Conservation (phyloP, 2,888 invertebrate species). For the Oxystoma pomonae region DNA sequence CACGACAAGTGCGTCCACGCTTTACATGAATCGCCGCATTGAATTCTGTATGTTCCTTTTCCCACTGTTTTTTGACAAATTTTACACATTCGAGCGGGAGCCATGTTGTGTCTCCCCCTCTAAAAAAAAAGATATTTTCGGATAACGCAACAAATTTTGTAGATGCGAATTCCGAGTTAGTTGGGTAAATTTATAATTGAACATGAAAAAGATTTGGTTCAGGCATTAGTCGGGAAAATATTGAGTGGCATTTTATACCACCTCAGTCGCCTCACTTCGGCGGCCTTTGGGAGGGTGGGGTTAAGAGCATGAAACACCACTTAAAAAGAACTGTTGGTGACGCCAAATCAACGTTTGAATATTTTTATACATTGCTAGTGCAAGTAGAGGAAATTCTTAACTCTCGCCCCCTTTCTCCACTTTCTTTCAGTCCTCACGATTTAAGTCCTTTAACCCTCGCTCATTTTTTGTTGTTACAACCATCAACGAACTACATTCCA, state of each 20-base stretch:
- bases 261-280: slow-evolving; percentile 6
- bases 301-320: slow-evolving; percentile 4
- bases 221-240: no score
- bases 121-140: no score
- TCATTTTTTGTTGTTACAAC: no score
- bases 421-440: slow-evolving; percentile 5
- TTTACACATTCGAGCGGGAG: background rate
- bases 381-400: slow-evolving; percentile 9
- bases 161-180: no score
- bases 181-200: no score
- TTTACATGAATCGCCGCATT: background rate
- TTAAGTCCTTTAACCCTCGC: slow-evolving; percentile 3
- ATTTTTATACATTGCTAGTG: slow-evolving; percentile 1
- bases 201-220: no score
- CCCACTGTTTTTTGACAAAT: background rate
- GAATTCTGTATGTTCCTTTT: background rate
- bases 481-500: slow-evolving; percentile 14
- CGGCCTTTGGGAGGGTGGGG: slow-evolving; percentile 6
- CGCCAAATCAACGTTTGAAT: slow-evolving; percentile 2
- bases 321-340: background rate
- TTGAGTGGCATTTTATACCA: slow-evolving; percentile 8
- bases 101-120: background rate
- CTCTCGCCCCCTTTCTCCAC: slow-evolving; percentile 5
- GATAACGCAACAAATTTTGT: no score
- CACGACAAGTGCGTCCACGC: background rate